Conservation (phyloP, 2,113 vertebrate species). For the Suncus etruscus region DNA sequence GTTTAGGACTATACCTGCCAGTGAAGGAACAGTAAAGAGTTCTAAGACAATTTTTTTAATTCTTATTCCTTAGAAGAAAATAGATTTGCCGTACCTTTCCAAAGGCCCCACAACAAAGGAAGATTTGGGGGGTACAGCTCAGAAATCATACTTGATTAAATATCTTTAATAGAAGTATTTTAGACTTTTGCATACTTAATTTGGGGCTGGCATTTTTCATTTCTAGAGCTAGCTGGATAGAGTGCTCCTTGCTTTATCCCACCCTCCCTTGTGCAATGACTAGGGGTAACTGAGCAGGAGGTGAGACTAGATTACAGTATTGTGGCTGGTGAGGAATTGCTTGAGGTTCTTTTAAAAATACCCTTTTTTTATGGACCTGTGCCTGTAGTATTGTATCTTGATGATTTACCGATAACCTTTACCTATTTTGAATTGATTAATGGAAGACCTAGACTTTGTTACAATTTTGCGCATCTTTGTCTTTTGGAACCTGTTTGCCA, state of each 20-base stretch:
- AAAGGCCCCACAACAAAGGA: background rate
- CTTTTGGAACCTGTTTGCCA: conserved; percentile 40
- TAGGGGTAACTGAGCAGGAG: conserved; percentile 37
- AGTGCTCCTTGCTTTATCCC: conserved; percentile 45
- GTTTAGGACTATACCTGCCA: background rate
- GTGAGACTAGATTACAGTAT: conserved; percentile 59
- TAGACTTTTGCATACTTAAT: background rate
- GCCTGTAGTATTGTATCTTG: conserved; percentile 33
- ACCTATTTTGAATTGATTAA: conserved; percentile 33
- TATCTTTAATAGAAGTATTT: conserved; percentile 14
- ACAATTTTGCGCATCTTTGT: conserved; percentile 34
- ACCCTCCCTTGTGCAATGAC: background rate
- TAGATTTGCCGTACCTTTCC: background rate
- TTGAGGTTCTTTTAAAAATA: conserved; percentile 1
- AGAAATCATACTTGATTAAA: conserved; percentile 41
- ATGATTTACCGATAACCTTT: conserved; percentile 44
- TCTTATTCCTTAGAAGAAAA: conserved; percentile 31
- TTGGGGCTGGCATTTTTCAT: conserved; percentile 4
- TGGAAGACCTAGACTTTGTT: conserved; percentile 43
- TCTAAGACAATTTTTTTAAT: background rate
- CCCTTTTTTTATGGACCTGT: conserved; percentile 35
- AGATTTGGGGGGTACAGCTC: conserved; percentile 20
- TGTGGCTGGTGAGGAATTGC: conserved; percentile 11
- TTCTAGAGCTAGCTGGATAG: background rate
- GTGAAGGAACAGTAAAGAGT: background rate